phyloP scores from a whole-genome alignment of 2,113 vertebrate genomes.

The Rousettus leschenaultii region DNA sequence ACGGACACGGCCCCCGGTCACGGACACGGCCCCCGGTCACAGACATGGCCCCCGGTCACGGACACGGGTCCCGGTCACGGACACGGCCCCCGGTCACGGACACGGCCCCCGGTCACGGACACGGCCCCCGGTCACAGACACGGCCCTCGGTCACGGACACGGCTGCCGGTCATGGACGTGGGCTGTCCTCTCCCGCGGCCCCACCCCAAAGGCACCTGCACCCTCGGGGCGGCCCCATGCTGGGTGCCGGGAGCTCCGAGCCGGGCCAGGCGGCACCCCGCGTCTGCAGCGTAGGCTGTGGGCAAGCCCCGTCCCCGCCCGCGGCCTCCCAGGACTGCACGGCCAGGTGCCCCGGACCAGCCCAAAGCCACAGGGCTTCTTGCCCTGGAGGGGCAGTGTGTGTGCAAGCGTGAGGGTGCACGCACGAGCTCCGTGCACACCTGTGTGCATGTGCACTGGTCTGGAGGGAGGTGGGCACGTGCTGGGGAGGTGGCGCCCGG shows the following conservation, averaged over 20 bases:
- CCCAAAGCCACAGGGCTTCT: not conserved
- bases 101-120: no score
- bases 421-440: no score
- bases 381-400: not conserved
- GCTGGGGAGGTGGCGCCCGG: not conserved
- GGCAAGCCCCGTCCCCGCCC: no score
- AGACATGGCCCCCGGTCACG: not conserved
- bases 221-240: not conserved
- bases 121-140: not conserved
- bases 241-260: no score
- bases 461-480: not conserved
- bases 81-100: not conserved
- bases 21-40: no score
- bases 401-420: no score
- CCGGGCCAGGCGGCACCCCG: not conserved
- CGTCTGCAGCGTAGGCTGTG: no score
- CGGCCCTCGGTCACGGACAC: no score
- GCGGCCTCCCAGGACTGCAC: not conserved
- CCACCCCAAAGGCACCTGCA: not conserved
- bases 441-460: accelerated
- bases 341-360: not conserved
- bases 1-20: not conserved
- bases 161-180: no score
- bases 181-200: not conserved
- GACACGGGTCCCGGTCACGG: not conserved